Evolutionary conservation across 2,113 vertebrate species (phyloP), one percentile per base, ranked within the genome.

Genomic region (Rhegmatorhina hoffmannsi): DNA sequence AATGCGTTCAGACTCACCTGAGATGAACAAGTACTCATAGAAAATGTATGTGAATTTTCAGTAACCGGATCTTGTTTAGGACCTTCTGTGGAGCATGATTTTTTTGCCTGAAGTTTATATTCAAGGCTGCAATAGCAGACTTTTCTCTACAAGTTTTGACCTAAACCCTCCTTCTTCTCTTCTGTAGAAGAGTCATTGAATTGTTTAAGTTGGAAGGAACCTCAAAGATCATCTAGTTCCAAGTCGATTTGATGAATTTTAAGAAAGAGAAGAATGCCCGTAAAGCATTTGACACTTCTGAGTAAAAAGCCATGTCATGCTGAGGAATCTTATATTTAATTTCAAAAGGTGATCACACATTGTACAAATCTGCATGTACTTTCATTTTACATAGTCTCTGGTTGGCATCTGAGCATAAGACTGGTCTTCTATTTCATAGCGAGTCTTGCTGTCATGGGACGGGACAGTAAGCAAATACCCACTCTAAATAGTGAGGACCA

Each of bases 381-480:
- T 63, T 34, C 43, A 63, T 59, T 58, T 59, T 50, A 36, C 0
- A 1, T 43, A 66, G 31, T 43, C 49, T 58, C 21, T n/a, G 8
- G 14, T 17, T 75, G 13, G 28, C 23, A 77, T 47, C n/a, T 78
- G 40, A 74, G 33, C 11, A 23, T 13, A 25, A 19, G 25, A 47
- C 10, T 49, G 1, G 14, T 82, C 28, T 73, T 68, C 26, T 46
- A 29, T 26, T 53, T 16, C 0, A 0, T 10, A 16, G 52, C 49
- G 12, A 7, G 19, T 68, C 74, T 84, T 58, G 49, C 10, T 49
- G 18, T 34, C 17, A 7, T 31, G 44, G 44, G 10, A 64, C 20
- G 6, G 72, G 26, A 36, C 5, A 3, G 17, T 25, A 64, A 79
- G 29, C 11, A 64, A 64, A 64, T 75, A 44, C 59, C 21, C 82